Evolutionary conservation across 2,113 vertebrate genomes (phyloP).

Genomic region (Neopipo cinnamomea): DNA sequence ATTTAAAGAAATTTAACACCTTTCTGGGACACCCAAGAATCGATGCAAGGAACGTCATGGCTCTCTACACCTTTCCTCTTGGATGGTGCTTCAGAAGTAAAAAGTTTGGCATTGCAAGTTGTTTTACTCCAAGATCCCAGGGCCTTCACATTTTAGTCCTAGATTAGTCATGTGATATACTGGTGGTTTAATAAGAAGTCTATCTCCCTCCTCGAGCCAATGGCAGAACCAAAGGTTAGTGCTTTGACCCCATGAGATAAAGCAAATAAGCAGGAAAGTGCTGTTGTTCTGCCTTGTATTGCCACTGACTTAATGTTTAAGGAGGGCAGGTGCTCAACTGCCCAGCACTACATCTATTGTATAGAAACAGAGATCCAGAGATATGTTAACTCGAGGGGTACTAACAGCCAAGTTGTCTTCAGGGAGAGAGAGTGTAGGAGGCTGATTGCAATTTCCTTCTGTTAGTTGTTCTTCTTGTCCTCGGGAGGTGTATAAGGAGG

Average conservation of each 20-base stretch:
- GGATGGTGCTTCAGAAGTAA: not conserved
- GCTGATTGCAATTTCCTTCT: not conserved
- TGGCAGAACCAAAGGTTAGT: constrained; percentile 12
- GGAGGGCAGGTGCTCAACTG: not conserved
- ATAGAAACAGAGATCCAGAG: constrained; percentile 26
- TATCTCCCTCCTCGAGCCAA: constrained; percentile 17
- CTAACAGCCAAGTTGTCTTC: constrained; percentile 10
- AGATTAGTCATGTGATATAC: not conserved
- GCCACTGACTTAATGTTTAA: not conserved
- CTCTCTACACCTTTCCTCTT: not conserved
- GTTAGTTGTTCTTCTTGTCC: constrained; percentile 83
- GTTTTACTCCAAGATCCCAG: constrained; percentile 5
- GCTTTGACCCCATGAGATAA: not conserved
- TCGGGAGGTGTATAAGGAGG: constrained; percentile 80
- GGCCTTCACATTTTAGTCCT: constrained; percentile 3
- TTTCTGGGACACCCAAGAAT: not conserved
- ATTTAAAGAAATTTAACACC: not conserved
- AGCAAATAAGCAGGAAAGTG: constrained; percentile 34
- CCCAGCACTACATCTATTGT: not conserved
- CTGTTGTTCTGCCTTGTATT: constrained; percentile 13
- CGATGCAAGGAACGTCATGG: not conserved
- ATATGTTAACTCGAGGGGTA: not conserved
- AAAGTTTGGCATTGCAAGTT: not conserved
- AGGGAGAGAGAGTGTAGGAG: not conserved
- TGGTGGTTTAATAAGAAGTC: not conserved